A percentile compares a stretch with the other conserved stretches of the same genome.
Evolutionary conservation across 2,113 vertebrate species (phyloP).

Genomic region (Collichthys lucidus): DNA sequence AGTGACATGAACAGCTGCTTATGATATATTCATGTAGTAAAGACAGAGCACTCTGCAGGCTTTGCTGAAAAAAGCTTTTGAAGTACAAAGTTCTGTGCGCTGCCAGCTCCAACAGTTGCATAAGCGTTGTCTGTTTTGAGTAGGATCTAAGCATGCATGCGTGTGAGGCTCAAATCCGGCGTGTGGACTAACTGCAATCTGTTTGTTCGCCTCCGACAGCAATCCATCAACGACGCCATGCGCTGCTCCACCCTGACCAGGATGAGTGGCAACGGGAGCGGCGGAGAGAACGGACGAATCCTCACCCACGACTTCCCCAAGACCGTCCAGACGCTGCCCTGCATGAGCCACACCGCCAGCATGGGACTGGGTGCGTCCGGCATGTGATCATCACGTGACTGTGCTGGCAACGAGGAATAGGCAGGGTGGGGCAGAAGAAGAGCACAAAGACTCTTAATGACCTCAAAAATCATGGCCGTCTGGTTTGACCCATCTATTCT

Average conservation of each 20-base stretch:
- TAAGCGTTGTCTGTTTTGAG: slow-evolving; percentile 31
- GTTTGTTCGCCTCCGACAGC: slow-evolving; percentile 81
- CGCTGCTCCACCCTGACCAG: slow-evolving; percentile 94
- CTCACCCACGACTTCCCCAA: slow-evolving; percentile 98
- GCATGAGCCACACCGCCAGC: slow-evolving; percentile 98
- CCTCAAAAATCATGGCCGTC: slow-evolving; percentile 66
- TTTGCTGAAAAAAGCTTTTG: not conserved
- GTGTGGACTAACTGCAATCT: slow-evolving; percentile 19
- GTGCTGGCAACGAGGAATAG: slow-evolving; percentile 64
- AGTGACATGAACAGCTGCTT: slow-evolving; percentile 38
- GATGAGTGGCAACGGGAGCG: slow-evolving; percentile 89
- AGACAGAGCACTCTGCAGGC: slow-evolving; percentile 2
- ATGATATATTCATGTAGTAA: slow-evolving; percentile 15
- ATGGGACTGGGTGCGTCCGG: slow-evolving; percentile 97
- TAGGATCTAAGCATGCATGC: slow-evolving; percentile 1
- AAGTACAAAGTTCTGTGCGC: not conserved
- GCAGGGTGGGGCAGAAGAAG: slow-evolving; percentile 76
- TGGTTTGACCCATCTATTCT: slow-evolving; percentile 64
- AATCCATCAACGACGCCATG: slow-evolving; percentile 98
- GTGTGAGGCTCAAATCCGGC: not conserved
- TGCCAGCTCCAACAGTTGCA: slow-evolving; percentile 38
- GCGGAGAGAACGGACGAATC: slow-evolving; percentile 96
- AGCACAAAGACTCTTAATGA: slow-evolving; percentile 76
- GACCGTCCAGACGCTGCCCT: slow-evolving; percentile 97
- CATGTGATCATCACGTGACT: slow-evolving; percentile 89